Conservation (phyloP, 2,113 vertebrate species). For the Apistogramma diplotaenia region DNA sequence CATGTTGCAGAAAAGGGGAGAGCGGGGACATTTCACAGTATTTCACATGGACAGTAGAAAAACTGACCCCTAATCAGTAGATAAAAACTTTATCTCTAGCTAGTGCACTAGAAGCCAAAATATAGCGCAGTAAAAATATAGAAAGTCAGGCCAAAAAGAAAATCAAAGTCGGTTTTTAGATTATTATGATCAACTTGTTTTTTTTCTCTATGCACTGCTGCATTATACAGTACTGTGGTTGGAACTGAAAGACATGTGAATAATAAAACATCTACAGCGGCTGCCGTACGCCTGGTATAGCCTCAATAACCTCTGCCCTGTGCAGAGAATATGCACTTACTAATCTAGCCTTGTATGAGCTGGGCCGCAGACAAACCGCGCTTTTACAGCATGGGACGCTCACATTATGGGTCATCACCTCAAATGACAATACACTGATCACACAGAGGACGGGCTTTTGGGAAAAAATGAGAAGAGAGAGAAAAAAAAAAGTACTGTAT, state of each 20-base stretch:
- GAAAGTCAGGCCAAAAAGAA: slow-evolving; percentile 15
- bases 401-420: slow-evolving; percentile 52
- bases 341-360: slow-evolving; percentile 50
- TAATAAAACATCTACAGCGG: slow-evolving; percentile 30
- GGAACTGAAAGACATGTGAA: slow-evolving; percentile 45
- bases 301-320: slow-evolving; percentile 57
- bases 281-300: slow-evolving; percentile 38
- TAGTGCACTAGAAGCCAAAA: not conserved
- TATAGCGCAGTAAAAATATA: not conserved
- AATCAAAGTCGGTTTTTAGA: slow-evolving; percentile 19
- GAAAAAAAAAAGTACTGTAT: slow-evolving; percentile 1
- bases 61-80: not conserved
- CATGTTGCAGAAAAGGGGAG: not conserved
- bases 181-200: slow-evolving; percentile 44
- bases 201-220: not conserved
- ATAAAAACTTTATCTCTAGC: not conserved
- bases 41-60: not conserved
- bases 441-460: slow-evolving; percentile 11
- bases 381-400: slow-evolving; percentile 35
- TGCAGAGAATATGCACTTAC: slow-evolving; percentile 33
- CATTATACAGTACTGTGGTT: slow-evolving; percentile 5
- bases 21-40: not conserved
- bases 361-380: slow-evolving; percentile 43
- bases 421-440: slow-evolving; percentile 53
- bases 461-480: not conserved